These are phyloP conservation scores for Parochlus steinenii DNA, from an alignment of 2,888 invertebrate genomes.

Conservation along the genomic window DNA sequence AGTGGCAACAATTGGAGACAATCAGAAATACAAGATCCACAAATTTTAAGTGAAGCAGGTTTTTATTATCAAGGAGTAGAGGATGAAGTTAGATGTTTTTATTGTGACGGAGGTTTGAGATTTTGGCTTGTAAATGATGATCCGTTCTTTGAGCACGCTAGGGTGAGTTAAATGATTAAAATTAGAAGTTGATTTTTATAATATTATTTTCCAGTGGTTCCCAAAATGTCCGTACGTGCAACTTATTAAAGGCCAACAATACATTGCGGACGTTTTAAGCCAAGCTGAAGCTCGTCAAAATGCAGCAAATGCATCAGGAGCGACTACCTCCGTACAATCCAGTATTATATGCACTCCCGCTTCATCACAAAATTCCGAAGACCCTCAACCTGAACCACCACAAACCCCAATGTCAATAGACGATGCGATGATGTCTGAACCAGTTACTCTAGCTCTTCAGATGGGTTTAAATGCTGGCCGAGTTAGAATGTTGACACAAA, in stretches of 20 bases:
- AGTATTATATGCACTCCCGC: slow-evolving; percentile 12
- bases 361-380: background rate
- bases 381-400: slow-evolving; percentile 4
- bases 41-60: slow-evolving; percentile 66
- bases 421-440: slow-evolving; percentile 29
- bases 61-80: slow-evolving; percentile 65
- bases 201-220: slow-evolving; percentile 49
- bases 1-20: slow-evolving; percentile 62
- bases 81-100: slow-evolving; percentile 73
- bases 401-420: slow-evolving; percentile 21
- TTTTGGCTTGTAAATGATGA: slow-evolving; percentile 83
- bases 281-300: too few species aligned
- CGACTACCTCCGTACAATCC: background rate
- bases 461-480: slow-evolving; percentile 42
- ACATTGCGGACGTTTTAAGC: slow-evolving; percentile 41
- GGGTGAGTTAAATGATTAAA: background rate
- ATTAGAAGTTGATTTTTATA: background rate
- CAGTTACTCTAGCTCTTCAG: slow-evolving; percentile 37
- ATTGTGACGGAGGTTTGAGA: slow-evolving; percentile 82
- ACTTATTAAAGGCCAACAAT: slow-evolving; percentile 65
- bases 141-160: slow-evolving; percentile 87
- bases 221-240: slow-evolving; percentile 71
- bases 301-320: too few species aligned
- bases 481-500: slow-evolving; percentile 39
- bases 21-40: slow-evolving; percentile 54